Base-by-base conservation (phyloP, 2,797 vertebrate genomes). In the Corythornis leucogaster region DNA sequence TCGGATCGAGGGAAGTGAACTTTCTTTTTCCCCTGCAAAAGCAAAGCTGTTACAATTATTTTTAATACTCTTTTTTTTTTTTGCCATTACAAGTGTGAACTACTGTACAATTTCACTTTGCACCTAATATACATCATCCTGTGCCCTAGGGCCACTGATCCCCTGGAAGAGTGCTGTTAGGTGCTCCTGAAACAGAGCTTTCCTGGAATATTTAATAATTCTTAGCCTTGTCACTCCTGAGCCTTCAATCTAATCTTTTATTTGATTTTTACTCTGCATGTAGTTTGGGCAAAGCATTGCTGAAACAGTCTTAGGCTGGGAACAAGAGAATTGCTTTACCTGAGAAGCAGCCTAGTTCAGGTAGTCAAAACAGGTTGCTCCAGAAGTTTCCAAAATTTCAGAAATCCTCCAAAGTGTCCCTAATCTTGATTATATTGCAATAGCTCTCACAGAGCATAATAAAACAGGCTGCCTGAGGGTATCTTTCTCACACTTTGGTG, bases 161-260 rank as follows among this genome's bases (percentile, higher is more conserved):
- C 30, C 64, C 69, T 3, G 24, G 88, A 85, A 88, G 90, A 85
- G 48, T 42, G 66, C 75, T 78, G 42, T 80, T 82, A 92, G 84
- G 54, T 83, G 22, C 51, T 90, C 75, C 84, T 92, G 76, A 85
- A 87, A 70, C 13, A 9, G 55, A 94, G 66, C 51, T 85, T 92
- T 87, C 50, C 48, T 80, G 64, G 55, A 33, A 68, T 79, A 48
- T 86, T 81, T 80, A 91, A 80, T 89, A 94, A 77, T 71, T 77
- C 75, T 85, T 77, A 80, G 28, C 26, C 46, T 77, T 54, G 46
- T 87, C 73, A 43, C 83, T 80, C 69, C 43, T 33, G 40, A 94
- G 66, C 73, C 48, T 90, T 85, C 80, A 71, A 14, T 88, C 43
- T 86, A 54, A 42, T 54, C 42, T 82, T 82, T 84, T 59, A 30